Conservation (phyloP, 2,888 invertebrate genomes). For the Siphonodentalium dalli region DNA sequence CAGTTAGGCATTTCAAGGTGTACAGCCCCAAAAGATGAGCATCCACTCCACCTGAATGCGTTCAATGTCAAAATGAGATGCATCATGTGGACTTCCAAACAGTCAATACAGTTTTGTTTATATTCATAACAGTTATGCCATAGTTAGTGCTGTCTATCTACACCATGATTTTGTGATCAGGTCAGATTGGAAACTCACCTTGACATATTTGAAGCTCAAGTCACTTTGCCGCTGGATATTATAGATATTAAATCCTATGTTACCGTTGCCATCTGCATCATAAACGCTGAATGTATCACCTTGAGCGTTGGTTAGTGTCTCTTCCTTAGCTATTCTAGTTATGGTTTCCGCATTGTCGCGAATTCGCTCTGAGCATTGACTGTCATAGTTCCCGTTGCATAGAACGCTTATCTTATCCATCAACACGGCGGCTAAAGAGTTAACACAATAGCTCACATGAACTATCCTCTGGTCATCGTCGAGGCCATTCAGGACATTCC, state of each 20-base stretch:
- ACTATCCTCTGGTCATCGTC: constrained; percentile 36
- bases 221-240: constrained; percentile 35
- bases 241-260: constrained; percentile 39
- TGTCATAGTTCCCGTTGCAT: constrained; percentile 2
- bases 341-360: background rate
- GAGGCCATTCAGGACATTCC: constrained; percentile 8
- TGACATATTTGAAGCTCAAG: constrained; percentile 20
- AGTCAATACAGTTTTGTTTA: too few species aligned
- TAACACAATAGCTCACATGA: constrained; percentile 40
- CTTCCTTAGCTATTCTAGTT: background rate
- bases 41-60: too few species aligned
- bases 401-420: constrained; percentile 5
- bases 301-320: constrained; percentile 6
- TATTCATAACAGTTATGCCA: too few species aligned
- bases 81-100: too few species aligned
- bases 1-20: too few species aligned
- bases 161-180: too few species aligned
- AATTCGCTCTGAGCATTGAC: constrained; percentile 1
- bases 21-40: too few species aligned
- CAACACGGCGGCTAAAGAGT: constrained; percentile 33
- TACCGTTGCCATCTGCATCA: constrained; percentile 38
- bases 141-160: too few species aligned
- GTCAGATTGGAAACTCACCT: too few species aligned
- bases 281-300: constrained; percentile 28
- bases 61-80: too few species aligned